Conservation (phyloP, 2,113 vertebrate species). For the Limanda limanda region DNA sequence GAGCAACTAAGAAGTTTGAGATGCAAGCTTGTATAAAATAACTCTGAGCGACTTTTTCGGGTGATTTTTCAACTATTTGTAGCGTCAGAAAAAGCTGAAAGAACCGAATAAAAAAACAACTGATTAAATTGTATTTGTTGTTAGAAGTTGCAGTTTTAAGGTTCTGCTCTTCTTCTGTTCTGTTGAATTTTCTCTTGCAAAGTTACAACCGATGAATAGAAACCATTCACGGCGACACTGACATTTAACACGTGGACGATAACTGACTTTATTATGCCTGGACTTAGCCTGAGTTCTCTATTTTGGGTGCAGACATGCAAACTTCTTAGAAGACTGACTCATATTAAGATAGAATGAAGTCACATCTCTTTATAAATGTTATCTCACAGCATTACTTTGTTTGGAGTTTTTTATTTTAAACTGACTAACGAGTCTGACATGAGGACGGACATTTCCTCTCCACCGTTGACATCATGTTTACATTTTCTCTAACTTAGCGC, state of each 20-base stretch:
- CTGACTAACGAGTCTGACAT: slow-evolving; percentile 1
- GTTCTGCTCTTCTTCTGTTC: neutral
- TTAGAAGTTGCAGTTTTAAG: slow-evolving; percentile 14
- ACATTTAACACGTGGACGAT: neutral
- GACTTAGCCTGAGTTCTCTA: neutral
- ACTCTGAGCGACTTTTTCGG: neutral
- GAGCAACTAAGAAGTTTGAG: neutral
- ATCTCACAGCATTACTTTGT: slow-evolving; percentile 8
- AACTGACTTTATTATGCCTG: neutral
- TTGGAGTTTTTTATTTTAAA: neutral
- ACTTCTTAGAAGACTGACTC: slow-evolving; percentile 35
- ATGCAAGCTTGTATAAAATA: neutral
- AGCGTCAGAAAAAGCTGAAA: neutral
- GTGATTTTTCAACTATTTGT: neutral
- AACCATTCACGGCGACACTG: neutral
- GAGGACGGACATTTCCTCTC: neutral
- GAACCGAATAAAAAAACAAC: slow-evolving; percentile 17
- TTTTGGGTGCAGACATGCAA: slow-evolving; percentile 7
- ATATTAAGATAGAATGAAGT: slow-evolving; percentile 5
- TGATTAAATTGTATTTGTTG: neutral
- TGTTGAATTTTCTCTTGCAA: neutral
- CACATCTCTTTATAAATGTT: slow-evolving; percentile 5
- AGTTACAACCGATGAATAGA: neutral
- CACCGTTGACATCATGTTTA: neutral
- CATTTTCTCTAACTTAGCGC: neutral